Percentiles rank a stretch among this genome's conserved stretches.
Evolutionary conservation across 53 echinoderm and acorn worm species (phyloP).

Genomic region (Arbacia lixula): DNA sequence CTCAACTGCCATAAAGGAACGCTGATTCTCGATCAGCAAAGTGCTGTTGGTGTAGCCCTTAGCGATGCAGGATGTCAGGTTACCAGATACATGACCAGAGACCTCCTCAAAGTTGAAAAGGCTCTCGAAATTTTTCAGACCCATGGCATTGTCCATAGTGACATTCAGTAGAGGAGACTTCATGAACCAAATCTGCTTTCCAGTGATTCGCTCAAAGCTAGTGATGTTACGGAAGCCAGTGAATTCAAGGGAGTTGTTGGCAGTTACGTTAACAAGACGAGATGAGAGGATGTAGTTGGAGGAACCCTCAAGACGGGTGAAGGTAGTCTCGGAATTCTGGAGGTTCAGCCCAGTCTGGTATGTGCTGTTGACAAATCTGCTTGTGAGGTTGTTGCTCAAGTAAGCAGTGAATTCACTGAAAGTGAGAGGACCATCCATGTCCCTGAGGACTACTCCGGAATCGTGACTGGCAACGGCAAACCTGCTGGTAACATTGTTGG

Average conservation of each 20-base stretch:
- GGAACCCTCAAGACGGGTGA: slow-evolving; percentile 41
- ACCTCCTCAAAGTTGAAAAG: slow-evolving; percentile 65
- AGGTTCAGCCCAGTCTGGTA: slow-evolving; percentile 40
- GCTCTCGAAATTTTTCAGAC: slow-evolving; percentile 47
- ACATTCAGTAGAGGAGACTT: slow-evolving; percentile 39
- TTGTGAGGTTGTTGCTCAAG: slow-evolving; percentile 50
- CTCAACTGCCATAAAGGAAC: slow-evolving; percentile 5
- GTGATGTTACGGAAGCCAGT: slow-evolving; percentile 68
- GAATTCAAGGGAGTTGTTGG: slow-evolving; percentile 64
- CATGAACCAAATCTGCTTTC: slow-evolving; percentile 65
- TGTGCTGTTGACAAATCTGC: slow-evolving; percentile 64
- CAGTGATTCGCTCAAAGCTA: slow-evolving; percentile 72
- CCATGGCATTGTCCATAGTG: slow-evolving; percentile 42
- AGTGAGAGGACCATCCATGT: slow-evolving; percentile 22
- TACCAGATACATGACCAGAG: slow-evolving; percentile 56
- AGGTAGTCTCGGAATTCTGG: slow-evolving; percentile 40
- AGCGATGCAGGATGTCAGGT: slow-evolving; percentile 56
- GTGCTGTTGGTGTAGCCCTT: slow-evolving; percentile 50
- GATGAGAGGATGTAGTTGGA: slow-evolving; percentile 56
- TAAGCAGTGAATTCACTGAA: slow-evolving; percentile 10
- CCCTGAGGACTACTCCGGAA: slow-evolving; percentile 22
- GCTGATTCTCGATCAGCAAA: slow-evolving; percentile 13
- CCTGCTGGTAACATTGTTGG: slow-evolving; percentile 35
- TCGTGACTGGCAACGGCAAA: background rate
- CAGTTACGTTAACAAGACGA: slow-evolving; percentile 74